Evolutionary conservation across 1,140 invertebrate species (phyloP).

Genomic region (Cryptotermes secundus): DNA sequence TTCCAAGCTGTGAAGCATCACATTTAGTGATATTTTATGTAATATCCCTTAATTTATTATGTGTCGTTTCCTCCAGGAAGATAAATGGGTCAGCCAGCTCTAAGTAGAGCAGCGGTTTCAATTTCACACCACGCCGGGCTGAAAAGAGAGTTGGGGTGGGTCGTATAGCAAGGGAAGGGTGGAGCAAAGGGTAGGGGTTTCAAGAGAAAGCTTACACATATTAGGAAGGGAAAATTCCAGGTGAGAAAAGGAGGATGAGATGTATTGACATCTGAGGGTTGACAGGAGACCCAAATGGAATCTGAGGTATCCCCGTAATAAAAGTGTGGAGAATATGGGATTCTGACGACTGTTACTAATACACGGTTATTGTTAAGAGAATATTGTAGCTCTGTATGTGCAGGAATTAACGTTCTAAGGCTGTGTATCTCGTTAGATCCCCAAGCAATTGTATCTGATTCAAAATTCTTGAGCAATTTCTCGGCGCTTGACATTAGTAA

Average conservation of each 20-base stretch:
- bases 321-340: too few relatives aligned
- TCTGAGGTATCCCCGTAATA: background rate
- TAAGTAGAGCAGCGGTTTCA: conserved; percentile 13
- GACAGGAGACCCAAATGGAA: background rate
- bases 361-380: too few relatives aligned
- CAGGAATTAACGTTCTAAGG: too few relatives aligned
- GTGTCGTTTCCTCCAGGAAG: conserved; percentile 17
- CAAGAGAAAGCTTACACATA: background rate
- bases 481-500: too few relatives aligned
- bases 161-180: background rate
- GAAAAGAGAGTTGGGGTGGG: background rate
- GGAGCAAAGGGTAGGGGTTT: conserved; percentile 9
- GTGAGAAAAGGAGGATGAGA: background rate
- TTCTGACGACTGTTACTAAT: too few relatives aligned
- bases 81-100: conserved; percentile 10
- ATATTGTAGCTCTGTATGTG: too few relatives aligned
- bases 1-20: conserved; percentile 10
- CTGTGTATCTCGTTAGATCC: too few relatives aligned
- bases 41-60: conserved; percentile 20
- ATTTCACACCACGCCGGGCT: conserved; percentile 3
- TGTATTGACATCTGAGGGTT: background rate
- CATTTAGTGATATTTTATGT: conserved; percentile 20
- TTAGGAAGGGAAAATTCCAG: background rate
- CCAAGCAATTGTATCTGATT: too few relatives aligned
- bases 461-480: too few relatives aligned